These are phyloP conservation scores for Meiosimyza platycephala DNA, from an alignment of 2,888 invertebrate species.

Conservation along the genomic window DNA sequence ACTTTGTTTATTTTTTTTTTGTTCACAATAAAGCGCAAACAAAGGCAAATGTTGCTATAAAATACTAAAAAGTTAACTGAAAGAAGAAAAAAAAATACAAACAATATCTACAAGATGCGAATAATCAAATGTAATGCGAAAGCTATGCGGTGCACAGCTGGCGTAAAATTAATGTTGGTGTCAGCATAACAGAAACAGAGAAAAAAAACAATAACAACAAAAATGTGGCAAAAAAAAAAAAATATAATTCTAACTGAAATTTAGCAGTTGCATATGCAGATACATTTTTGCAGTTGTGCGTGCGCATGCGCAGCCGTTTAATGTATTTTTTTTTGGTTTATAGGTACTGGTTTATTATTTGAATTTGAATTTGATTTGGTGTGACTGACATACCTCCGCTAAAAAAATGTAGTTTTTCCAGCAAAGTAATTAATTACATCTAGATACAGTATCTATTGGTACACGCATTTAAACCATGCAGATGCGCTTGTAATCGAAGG, in stretches of 20 bases:
- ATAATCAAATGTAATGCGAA: conserved; percentile 4
- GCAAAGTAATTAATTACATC: conserved; percentile 25
- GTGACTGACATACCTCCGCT: not conserved
- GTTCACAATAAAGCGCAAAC: not conserved
- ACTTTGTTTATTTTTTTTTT: not conserved
- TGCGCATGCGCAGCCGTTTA: conserved; percentile 40
- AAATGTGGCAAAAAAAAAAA: not conserved
- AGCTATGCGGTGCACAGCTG: conserved; percentile 22
- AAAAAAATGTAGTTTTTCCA: not conserved
- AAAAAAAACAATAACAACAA: not conserved
- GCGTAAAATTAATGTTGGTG: conserved; percentile 2
- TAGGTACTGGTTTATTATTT: not conserved
- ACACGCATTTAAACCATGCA: not conserved
- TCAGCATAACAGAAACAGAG: not conserved
- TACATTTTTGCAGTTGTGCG: conserved; percentile 9
- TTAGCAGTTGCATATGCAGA: not conserved
- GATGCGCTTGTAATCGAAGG: not conserved
- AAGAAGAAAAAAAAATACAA: not conserved
- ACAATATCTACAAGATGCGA: not conserved
- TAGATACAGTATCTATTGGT: conserved; percentile 25
- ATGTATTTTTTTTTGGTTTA: conserved; percentile 26
- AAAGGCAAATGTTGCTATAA: not conserved
- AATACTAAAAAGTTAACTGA: not conserved
- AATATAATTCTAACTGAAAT: not conserved
- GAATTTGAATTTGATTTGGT: conserved; percentile 9